Base-by-base conservation (phyloP, 2,113 vertebrate genomes). In the Festucalex cinctus region DNA sequence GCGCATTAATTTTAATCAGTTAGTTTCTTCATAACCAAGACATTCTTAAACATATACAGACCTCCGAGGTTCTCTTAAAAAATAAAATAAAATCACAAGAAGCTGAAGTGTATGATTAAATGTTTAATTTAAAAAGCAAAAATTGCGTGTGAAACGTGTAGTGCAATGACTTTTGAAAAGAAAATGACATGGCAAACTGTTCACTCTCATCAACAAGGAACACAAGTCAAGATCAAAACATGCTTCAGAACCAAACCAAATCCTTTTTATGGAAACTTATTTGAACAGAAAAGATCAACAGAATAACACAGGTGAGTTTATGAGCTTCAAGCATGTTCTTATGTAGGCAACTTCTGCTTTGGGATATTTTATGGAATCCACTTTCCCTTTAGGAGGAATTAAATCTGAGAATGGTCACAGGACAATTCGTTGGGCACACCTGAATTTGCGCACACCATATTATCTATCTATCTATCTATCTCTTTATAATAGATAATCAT, bases 61-160 rank as follows among this genome's bases (percentile, higher is more conserved):
- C 39, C 39, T 41, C 39, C 13, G 39, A 32, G 9, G 39, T 13
- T 41, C 10, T 41, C 39, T 13, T 41, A 12, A 32, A 32, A 32
- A 32, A 51, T 41, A 12, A 32, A 32, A 32, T 2, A 51, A 51
- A 3, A 22, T 51, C 48, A 51, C 20, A 51, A 22, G 8, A 9
- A 51, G 0, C 19, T 7, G 3, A 54, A 14, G 5, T 28, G 12
- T 32, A 26, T 12, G 53, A 54, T 73, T 39, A 66, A 68, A 62
- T 70, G 20, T 63, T 68, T 56, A 46, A 70, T 83, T 88, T 80
- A 86, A 86, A 91, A 88, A 85, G 86, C 57, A 69, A 48, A n/a
- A 74, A 77, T 75, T 65, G 70, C 70, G 71, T n/a, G 71, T 81
- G 76, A 80, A 83, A 80, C 71, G 59, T 65, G 69, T 84, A 86